Evolutionary conservation across 2,888 invertebrate genomes (phyloP), one percentile per base, ranked within the genome.

Genomic region (Amphimallon solstitiale): DNA sequence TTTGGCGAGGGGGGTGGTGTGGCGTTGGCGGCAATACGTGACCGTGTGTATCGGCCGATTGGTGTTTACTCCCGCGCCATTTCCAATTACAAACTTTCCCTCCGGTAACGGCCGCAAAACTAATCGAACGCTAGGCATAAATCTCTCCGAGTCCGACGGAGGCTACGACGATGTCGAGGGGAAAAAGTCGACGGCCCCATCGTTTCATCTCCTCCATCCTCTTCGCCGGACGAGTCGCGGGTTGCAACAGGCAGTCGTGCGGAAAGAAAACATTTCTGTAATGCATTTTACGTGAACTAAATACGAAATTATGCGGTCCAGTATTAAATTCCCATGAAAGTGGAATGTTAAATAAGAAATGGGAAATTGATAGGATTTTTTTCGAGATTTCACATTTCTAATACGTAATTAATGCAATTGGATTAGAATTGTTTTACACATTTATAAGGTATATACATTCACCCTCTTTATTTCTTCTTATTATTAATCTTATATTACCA

Each of bases 71-170:
- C 68, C 67, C 45, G 65, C 63, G 68, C 65, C 70, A 69, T 66
- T 69, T 70, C 71, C 74, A 74, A 74, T 73, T 74, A 74, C 71
- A 70, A 74, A 74, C 64, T 74, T 74, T 72, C 68, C 71, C 68
- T 54, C 54, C 66, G 67, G 66, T 68, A 65, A 65, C 68, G 68
- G 67, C 70, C 70, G 68, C 65, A 67, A 64, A 73, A 73, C 73
- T 74, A 73, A 74, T 74, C 73, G 72, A 74, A 74, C 70, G 38
- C 72, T 62, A 69, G 68, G 70, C 71, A 73, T 72, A 73, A 72
- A 71, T 73, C 72, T 72, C 68, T 52, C 62, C 54, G 21, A 37
- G 54, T 23, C 46, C 29, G 29, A 29, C 29, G 14, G 49, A 14
- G 7, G 49, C 14, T 14, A 14, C 52, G 15, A 37, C 52, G n/a